phyloP scores from a whole-genome alignment of 2,113 vertebrate genomes.

The Oreochromis niloticus region DNA sequence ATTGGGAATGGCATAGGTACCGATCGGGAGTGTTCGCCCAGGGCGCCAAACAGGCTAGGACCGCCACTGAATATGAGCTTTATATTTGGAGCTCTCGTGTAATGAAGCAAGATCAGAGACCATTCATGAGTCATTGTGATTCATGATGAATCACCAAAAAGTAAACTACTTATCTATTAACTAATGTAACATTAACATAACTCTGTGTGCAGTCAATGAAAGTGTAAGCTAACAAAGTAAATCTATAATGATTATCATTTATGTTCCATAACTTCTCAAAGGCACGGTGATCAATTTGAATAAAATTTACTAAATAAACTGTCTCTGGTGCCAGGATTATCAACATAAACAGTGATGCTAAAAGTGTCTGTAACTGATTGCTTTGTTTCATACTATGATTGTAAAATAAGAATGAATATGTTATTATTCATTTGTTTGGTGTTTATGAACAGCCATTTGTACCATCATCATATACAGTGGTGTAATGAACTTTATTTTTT shows the following conservation, averaged over 20 bases:
- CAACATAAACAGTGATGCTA: neutral
- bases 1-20: no score
- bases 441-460: neutral
- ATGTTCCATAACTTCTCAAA: neutral
- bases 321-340: neutral
- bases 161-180: neutral
- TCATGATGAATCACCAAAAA: neutral
- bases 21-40: no score
- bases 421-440: neutral
- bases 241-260: neutral
- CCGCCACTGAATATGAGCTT: neutral
- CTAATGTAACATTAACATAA: neutral
- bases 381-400: neutral
- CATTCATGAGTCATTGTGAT: neutral
- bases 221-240: neutral
- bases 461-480: neutral
- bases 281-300: neutral
- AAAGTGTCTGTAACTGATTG: neutral
- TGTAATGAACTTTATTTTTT: rapidly evolving
- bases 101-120: neutral
- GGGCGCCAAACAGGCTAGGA: no score
- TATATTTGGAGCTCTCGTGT: neutral
- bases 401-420: neutral
- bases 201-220: neutral
- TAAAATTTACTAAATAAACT: neutral